Percentiles rank a stretch among this genome's conserved stretches.
These are phyloP conservation scores for Benthosema pterotum DNA, from an alignment of 2,797 vertebrate genomes.

Conservation along the genomic window DNA sequence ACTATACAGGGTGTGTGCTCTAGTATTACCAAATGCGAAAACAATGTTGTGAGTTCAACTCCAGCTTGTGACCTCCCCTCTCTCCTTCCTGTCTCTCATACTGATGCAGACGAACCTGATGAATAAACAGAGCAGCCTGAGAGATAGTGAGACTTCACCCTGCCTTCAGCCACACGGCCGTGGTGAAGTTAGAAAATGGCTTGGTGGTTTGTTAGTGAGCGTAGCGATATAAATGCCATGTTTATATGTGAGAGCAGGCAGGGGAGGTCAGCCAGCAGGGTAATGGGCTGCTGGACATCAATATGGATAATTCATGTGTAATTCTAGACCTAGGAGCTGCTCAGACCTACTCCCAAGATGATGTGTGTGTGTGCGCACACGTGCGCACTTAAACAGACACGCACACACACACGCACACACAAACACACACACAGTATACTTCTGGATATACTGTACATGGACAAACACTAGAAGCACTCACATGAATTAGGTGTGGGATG, in stretches of 20 bases:
- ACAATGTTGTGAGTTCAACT: no score
- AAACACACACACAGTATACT: conserved; percentile 1
- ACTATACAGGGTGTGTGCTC: no score
- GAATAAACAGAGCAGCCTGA: background rate
- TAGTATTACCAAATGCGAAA: no score
- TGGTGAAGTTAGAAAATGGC: background rate
- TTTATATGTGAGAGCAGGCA: background rate
- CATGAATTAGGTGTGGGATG: no score
- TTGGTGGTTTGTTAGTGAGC: background rate
- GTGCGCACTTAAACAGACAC: background rate
- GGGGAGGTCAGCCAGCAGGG: background rate
- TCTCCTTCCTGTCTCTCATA: no score
- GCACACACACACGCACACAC: conserved; percentile 5
- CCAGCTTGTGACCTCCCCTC: no score
- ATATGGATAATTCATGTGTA: conserved; percentile 42
- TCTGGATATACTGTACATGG: background rate
- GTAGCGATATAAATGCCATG: background rate
- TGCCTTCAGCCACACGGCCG: no score
- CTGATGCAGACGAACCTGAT: no score
- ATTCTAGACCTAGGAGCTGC: conserved; percentile 37
- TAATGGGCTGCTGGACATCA: conserved; percentile 2
- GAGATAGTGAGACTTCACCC: background rate
- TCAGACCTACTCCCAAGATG: background rate
- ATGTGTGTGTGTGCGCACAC: no score
- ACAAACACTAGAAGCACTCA: conserved; percentile 7